Conservation (phyloP, 2,113 vertebrate species). For the Felis catus region DNA sequence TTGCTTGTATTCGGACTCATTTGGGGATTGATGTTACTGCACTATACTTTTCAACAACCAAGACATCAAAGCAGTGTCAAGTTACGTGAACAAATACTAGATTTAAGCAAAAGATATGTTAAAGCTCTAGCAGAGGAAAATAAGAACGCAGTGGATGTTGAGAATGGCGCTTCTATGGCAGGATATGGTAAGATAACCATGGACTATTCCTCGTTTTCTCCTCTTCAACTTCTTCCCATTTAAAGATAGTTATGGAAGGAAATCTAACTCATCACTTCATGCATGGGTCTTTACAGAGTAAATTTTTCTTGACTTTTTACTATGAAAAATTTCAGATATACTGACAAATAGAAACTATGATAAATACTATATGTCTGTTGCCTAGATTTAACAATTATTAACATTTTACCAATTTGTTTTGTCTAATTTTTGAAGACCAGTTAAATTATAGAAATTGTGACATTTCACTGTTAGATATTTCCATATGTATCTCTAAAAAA, state of each 20-base stretch:
- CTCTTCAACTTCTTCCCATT: background rate
- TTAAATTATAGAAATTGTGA: constrained; percentile 39
- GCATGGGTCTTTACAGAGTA: background rate
- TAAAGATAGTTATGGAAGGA: constrained; percentile 5
- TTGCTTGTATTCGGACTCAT: constrained; percentile 94
- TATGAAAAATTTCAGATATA: background rate
- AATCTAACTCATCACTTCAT: background rate
- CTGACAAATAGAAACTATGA: constrained; percentile 34
- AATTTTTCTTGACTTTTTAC: constrained; percentile 40
- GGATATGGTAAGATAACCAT: constrained; percentile 92
- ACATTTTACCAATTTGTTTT: constrained; percentile 18
- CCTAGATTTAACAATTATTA: background rate
- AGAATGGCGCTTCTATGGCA: constrained; percentile 92
- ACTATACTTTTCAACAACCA: constrained; percentile 95
- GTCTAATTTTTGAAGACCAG: constrained; percentile 15
- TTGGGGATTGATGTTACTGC: constrained; percentile 96
- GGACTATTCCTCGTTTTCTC: background rate
- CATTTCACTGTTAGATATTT: constrained; percentile 24
- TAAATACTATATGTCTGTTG: background rate
- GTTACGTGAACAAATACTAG: constrained; percentile 95
- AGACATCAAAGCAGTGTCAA: constrained; percentile 94
- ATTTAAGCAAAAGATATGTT: constrained; percentile 96
- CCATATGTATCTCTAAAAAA: background rate
- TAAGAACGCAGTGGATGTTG: constrained; percentile 89
- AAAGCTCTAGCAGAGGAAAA: constrained; percentile 97